These are phyloP conservation scores for Drosophila kohkoa DNA, from an alignment of 1,140 invertebrate species.

Conservation along the genomic window DNA sequence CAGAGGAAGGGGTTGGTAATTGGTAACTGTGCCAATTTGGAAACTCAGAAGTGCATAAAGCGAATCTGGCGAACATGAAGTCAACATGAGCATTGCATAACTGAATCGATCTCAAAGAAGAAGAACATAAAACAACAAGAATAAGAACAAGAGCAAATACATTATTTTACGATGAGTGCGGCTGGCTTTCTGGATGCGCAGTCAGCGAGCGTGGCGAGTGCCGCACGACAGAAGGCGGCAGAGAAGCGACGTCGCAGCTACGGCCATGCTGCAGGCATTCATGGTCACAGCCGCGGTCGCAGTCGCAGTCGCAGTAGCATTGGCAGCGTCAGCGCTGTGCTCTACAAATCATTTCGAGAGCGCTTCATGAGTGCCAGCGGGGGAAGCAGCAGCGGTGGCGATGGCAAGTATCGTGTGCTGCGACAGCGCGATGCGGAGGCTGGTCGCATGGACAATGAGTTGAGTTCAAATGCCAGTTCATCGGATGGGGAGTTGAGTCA, in stretches of 20 bases:
- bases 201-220: slow-evolving; percentile 29
- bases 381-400: slow-evolving; percentile 25
- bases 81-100: slow-evolving; percentile 67
- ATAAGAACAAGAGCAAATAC: slow-evolving; percentile 34
- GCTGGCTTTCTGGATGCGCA: slow-evolving; percentile 59
- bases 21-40: slow-evolving; percentile 54
- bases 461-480: slow-evolving; percentile 49
- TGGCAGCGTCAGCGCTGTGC: slow-evolving; percentile 58
- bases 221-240: slow-evolving; percentile 21
- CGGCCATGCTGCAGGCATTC: slow-evolving; percentile 39
- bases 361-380: slow-evolving; percentile 49
- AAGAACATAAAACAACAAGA: slow-evolving; percentile 13
- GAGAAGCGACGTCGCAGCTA: slow-evolving; percentile 40
- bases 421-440: slow-evolving; percentile 59
- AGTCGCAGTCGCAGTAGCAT: slow-evolving; percentile 30
- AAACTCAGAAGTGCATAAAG: slow-evolving; percentile 65
- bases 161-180: slow-evolving; percentile 63
- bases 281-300: slow-evolving; percentile 24
- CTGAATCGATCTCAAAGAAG: slow-evolving; percentile 10
- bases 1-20: slow-evolving; percentile 52
- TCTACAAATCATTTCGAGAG: slow-evolving; percentile 69
- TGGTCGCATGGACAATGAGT: slow-evolving; percentile 14
- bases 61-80: slow-evolving; percentile 57
- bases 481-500: slow-evolving; percentile 35
- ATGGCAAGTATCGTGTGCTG: slow-evolving; percentile 53